Evolutionary conservation across 2,113 vertebrate genomes (phyloP).

Genomic region (Mus spicilegus): DNA sequence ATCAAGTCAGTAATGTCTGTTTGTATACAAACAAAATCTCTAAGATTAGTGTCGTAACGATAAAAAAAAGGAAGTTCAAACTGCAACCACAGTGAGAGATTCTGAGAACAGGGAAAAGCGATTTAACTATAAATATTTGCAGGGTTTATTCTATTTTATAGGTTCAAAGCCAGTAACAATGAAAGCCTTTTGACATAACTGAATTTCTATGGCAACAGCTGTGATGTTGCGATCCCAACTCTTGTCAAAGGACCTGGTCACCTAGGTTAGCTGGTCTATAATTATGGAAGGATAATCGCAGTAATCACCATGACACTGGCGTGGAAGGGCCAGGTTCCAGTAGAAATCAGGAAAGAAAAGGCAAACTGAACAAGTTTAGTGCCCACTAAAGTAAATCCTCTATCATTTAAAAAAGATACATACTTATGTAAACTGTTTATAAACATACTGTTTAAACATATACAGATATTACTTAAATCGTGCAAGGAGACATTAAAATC

Average conservation of each 20-base stretch:
- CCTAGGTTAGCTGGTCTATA: constrained; percentile 59
- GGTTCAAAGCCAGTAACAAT: constrained; percentile 42
- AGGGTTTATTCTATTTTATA: constrained; percentile 20
- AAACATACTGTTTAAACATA: background rate
- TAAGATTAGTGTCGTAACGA: background rate
- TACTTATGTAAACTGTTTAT: background rate
- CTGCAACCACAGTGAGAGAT: background rate
- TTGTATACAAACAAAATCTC: constrained; percentile 39
- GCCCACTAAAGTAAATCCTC: background rate
- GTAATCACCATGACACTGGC: background rate
- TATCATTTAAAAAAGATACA: background rate
- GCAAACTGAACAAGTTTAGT: background rate
- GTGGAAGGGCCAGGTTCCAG: constrained; percentile 17
- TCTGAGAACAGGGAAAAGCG: background rate
- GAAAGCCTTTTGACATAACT: constrained; percentile 56
- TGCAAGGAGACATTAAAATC: background rate
- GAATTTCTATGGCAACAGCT: constrained; percentile 68
- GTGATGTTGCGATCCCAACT: constrained; percentile 50
- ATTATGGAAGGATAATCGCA: constrained; percentile 48
- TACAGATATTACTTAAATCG: background rate
- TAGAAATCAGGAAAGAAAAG: constrained; percentile 29
- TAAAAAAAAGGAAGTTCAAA: constrained; percentile 51
- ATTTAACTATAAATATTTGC: constrained; percentile 15
- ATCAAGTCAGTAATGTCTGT: constrained; percentile 39
- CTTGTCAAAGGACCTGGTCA: constrained; percentile 47